phyloP scores from a whole-genome alignment of 2,888 invertebrate genomes.

The Empis stercorea region DNA sequence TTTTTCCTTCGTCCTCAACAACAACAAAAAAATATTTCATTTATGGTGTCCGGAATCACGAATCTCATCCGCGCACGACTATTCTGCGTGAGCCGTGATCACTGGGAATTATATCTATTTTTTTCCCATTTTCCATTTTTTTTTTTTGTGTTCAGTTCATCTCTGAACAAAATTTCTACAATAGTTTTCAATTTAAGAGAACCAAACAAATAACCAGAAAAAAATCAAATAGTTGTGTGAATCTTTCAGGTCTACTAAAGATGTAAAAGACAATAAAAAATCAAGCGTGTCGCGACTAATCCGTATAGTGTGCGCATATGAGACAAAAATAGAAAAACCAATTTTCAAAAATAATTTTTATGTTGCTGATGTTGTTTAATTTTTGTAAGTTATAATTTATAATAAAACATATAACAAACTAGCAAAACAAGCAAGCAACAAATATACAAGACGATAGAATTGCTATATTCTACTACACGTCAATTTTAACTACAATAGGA shows the following conservation, averaged over 20 bases:
- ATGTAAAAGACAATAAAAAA: too few relatives aligned
- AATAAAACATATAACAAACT: neutral
- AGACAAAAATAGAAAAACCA: too few relatives aligned
- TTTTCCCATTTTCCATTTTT: neutral
- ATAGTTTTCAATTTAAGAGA: neutral
- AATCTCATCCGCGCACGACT: slow-evolving; percentile 20
- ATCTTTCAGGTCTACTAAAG: too few relatives aligned
- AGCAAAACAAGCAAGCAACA: neutral
- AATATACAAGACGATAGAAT: neutral
- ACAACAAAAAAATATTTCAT: too few relatives aligned
- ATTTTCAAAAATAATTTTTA: too few relatives aligned
- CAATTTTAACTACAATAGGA: neutral
- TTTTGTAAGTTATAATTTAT: neutral
- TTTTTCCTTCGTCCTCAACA: too few relatives aligned
- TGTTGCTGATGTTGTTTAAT: too few relatives aligned
- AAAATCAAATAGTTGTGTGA: too few relatives aligned
- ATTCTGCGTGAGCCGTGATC: slow-evolving; percentile 22
- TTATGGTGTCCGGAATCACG: slow-evolving; percentile 13
- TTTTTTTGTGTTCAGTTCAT: neutral
- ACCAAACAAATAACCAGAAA: too few relatives aligned
- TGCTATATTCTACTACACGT: neutral
- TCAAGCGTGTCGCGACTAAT: too few relatives aligned
- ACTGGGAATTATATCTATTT: neutral
- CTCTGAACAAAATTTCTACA: neutral
- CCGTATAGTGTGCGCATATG: too few relatives aligned